Percentiles rank a stretch among this genome's conserved stretches.
phyloP scores from a whole-genome alignment of 1,140 invertebrate genomes.

The Wasmannia auropunctata region DNA sequence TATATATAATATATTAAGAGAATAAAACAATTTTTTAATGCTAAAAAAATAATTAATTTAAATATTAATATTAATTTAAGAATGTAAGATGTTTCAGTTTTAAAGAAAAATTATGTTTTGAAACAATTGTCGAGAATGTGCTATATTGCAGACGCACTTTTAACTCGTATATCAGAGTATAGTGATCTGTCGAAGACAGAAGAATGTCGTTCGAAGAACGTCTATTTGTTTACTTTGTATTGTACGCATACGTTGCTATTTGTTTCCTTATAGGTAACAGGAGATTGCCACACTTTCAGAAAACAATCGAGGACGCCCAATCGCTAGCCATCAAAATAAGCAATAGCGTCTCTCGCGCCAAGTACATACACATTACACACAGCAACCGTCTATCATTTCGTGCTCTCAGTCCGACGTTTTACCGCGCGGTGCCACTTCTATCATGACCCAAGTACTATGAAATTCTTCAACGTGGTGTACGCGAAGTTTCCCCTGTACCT shows the following conservation, averaged over 20 bases:
- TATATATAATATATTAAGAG: background rate
- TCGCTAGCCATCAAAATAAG: background rate
- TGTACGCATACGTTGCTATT: background rate
- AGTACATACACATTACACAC: background rate
- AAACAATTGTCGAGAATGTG: background rate
- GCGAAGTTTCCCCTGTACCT: conserved; percentile 36
- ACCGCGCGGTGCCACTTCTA: background rate
- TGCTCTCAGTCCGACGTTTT: background rate
- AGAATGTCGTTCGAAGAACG: background rate
- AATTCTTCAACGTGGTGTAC: conserved; percentile 17
- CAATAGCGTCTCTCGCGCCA: background rate
- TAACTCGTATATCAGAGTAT: too few relatives aligned
- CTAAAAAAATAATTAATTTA: background rate
- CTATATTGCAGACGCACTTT: too few relatives aligned
- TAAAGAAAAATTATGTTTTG: background rate
- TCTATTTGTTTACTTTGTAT: background rate
- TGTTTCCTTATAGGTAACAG: background rate
- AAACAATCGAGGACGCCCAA: conserved; percentile 1
- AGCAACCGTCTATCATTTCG: background rate
- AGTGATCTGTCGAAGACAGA: too few relatives aligned
- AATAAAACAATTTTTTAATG: background rate
- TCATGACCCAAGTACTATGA: conserved; percentile 60
- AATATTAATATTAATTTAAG: background rate
- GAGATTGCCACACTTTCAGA: background rate
- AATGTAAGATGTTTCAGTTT: background rate